A percentile compares a stretch with the other conserved stretches of the same genome.
These are phyloP conservation scores for Coelinius sp. DNA, from an alignment of 2,888 invertebrate genomes.

Conservation along the genomic window DNA sequence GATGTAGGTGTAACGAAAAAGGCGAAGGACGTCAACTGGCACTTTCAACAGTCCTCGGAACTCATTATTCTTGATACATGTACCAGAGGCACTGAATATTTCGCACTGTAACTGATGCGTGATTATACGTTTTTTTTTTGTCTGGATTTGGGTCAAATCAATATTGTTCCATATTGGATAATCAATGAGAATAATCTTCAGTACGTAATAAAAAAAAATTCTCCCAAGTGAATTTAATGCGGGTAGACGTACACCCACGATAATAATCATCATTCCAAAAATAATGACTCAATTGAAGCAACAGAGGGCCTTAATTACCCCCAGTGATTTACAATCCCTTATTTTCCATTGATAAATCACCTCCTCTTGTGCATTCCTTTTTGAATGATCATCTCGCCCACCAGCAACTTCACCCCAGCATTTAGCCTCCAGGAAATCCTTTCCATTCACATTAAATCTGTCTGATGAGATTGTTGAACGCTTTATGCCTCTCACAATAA, in stretches of 20 bases:
- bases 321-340: conserved; percentile 11
- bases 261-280: not conserved
- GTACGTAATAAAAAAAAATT: not conserved
- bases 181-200: not conserved
- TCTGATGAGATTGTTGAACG: conserved; percentile 6
- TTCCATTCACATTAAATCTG: conserved; percentile 24
- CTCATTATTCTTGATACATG: conserved; percentile 3
- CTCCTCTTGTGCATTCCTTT: not conserved
- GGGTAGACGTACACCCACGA: conserved; percentile 4
- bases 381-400: not conserved
- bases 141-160: not conserved
- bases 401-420: not conserved
- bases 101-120: not conserved
- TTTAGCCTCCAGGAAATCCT: conserved; percentile 15
- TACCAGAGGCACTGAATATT: conserved; percentile 32
- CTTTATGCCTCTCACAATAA: conserved; percentile 15
- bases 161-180: not conserved
- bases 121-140: not conserved
- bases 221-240: not conserved
- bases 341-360: conserved; percentile 1
- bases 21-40: conserved; percentile 36
- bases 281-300: conserved; percentile 1
- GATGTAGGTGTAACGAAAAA: conserved; percentile 34
- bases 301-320: conserved; percentile 3
- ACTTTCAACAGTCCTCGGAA: conserved; percentile 10